Evolutionary conservation across 1,140 invertebrate species (phyloP).

Genomic region (Apis mellifera): Amel_HAv3.1 CM009936.2:6268001-6268500

Average conservation of each 20-base stretch:
- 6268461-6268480: too few relatives aligned
- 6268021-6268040: conserved; percentile 55
- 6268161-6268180: conserved; percentile 44
- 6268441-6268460: not conserved
- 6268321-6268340: conserved; percentile 13
- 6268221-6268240: conserved; percentile 45
- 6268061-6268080: conserved; percentile 60
- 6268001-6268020: conserved; percentile 10
- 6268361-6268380: not conserved
- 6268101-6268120: conserved; percentile 33
- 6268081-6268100: conserved; percentile 49
- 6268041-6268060: conserved; percentile 58
- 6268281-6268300: conserved; percentile 29
- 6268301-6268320: conserved; percentile 14
- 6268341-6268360: conserved; percentile 35
- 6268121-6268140: conserved; percentile 45
- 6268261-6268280: conserved; percentile 38
- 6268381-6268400: not conserved
- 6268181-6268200: conserved; percentile 51
- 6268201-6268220: conserved; percentile 30
- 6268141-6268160: conserved; percentile 67
- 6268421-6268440: not conserved
- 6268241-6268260: conserved; percentile 37
- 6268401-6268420: not conserved
- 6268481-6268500: not conserved